Evolutionary conservation across 1,140 invertebrate species (phyloP), one percentile per base, ranked within the genome.

Genomic region (Drosophila eugracilis): DNA sequence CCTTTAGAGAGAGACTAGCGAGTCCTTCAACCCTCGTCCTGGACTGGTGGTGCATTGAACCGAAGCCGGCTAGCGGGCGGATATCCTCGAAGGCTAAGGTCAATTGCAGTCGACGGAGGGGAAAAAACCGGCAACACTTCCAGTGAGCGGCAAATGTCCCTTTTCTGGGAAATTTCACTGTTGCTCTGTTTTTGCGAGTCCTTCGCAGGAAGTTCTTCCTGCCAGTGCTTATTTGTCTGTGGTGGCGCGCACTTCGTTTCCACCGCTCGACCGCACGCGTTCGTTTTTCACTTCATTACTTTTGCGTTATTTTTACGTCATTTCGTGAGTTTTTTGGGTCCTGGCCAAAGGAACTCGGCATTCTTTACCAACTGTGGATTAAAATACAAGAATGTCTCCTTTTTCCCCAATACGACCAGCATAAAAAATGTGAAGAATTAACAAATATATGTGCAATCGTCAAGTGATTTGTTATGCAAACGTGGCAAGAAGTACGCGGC

Each of bases 291-390:
- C n/a, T 32, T 50, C 10, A 42, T 45, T 3, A 3, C 19, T 19
- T 57, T 45, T 24, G 42, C 72, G 76, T 75, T 63, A 59, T 58
- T 66, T 65, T 53, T 62, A 32, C 53, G 52, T 14, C 41, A 14
- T 57, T 73, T 55, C 39, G 58, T 62, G 58, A 59, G 71, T 71
- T 63, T 71, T 63, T 22, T 34, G 15, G 36, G 62, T 49, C 41
- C 37, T 58, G 49, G 22, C 39, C 39, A 73, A 54, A 42, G 69
- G 59, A 67, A 53, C 36, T 3, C 10, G 1, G 22, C 78, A 83
- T 88, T 83, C 66, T 75, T 88, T 88, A 65, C 30, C 78, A 76
- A 75, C 83, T 76, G 66, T 83, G 83, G 83, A 88, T 88, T 84
- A 84, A 62, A 70, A 58, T 84, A 75, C 83, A 78, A 75, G 72